Evolutionary conservation across 2,888 invertebrate genomes (phyloP), one percentile per base, ranked within the genome.

Genomic region (Neuroscelio doddi): DNA sequence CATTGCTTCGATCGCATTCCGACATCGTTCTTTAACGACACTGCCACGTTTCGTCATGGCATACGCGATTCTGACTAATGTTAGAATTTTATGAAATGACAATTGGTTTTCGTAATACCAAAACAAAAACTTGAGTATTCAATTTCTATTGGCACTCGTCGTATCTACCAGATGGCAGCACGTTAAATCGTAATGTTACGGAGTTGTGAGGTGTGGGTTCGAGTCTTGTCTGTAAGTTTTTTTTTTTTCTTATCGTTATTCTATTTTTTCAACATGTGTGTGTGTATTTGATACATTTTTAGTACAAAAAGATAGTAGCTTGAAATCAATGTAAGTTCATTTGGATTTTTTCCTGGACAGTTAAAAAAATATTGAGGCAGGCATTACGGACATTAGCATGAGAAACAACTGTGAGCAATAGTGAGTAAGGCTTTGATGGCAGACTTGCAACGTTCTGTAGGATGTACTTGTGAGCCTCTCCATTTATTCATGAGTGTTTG

Each of bases 401-500:
- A 46, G 59, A 59, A 59, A 59, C 51, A 46, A 38, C 24, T 39
- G 51, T 29, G 46, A 36, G 51, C 51, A 51, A 38, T 41, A 38
- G 58, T 21, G 46, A 41, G 46, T 46, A 44, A 30, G 46, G 51
- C 45, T 58, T 58, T 58, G 51, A 58, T 58, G 58, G 58, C 41
- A 50, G 51, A 50, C 38, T 44, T 39, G 29, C 51, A 36, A 52
- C 51, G 47, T 38, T 30, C 39, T 52, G 44, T 36, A 39, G 39
- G 50, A 49, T 61, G 46, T 34, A 32, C 42, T 56, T 41, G 30
- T 51, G 32, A 55, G 59, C 59, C 53, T 73, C 73, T 72, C 71
- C 72, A 75, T 72, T 76, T 80, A 80, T 80, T 80, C 80, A 80
- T 78, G 79, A 80, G 77, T 78, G 62, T 78, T 77, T 80, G 76